These are phyloP conservation scores for Euspilapteryx auroguttella DNA, from an alignment of 2,888 invertebrate species.

Conservation along the genomic window DNA sequence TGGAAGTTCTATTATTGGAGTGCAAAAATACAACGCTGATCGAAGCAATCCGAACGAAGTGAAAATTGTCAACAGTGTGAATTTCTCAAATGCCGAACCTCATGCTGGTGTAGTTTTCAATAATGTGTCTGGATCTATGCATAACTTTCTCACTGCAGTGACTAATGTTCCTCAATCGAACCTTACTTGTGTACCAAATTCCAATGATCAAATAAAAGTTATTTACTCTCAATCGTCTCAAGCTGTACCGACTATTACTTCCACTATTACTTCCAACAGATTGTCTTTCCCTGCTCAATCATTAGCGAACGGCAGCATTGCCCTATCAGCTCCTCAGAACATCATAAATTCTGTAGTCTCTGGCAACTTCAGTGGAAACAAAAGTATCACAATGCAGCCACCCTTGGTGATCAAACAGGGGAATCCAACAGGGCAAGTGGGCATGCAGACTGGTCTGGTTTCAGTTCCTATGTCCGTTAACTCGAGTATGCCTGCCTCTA, in stretches of 20 bases:
- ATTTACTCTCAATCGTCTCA: constrained; percentile 54
- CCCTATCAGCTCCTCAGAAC: constrained; percentile 54
- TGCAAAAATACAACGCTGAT: constrained; percentile 30
- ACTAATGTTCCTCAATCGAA: constrained; percentile 18
- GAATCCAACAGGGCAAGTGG: constrained; percentile 27
- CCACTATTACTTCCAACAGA: too few species aligned
- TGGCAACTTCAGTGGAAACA: constrained; percentile 28
- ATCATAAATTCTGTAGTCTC: constrained; percentile 54
- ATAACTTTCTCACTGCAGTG: constrained; percentile 8
- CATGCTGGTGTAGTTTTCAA: constrained; percentile 20
- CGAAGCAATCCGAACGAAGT: constrained; percentile 21
- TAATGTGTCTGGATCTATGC: constrained; percentile 19
- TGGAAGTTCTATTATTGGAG: constrained; percentile 63
- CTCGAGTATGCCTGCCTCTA: constrained; percentile 58
- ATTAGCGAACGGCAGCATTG: constrained; percentile 72
- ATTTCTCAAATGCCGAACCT: constrained; percentile 19
- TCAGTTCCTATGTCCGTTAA: constrained; percentile 67
- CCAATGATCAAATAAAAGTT: constrained; percentile 57
- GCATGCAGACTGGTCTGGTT: constrained; percentile 60
- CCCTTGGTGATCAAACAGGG: constrained; percentile 50
- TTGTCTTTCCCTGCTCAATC: constrained; percentile 43
- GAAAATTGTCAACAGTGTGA: constrained; percentile 45
- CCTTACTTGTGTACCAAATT: constrained; percentile 31
- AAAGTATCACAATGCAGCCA: constrained; percentile 40
- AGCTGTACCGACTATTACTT: constrained; percentile 30